Evolutionary conservation across 2,797 vertebrate species (phyloP), one percentile per base, ranked within the genome.

Genomic region (Telmatherina bonti): DNA sequence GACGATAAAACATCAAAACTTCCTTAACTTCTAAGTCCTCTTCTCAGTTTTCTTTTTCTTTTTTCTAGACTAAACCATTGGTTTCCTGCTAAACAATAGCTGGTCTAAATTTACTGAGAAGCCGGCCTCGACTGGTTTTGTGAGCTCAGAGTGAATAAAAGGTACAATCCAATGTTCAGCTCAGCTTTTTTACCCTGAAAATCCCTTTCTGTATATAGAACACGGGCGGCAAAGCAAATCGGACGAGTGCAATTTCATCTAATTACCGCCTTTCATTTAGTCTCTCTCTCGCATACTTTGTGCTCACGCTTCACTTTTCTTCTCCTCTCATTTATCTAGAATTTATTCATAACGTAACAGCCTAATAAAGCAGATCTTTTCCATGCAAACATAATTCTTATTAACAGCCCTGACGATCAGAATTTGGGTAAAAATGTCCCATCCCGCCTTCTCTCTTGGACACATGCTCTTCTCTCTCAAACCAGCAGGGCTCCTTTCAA

Each of bases 161-260:
- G 71, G 70, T 57, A 47, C 72, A 79, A 71, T 78, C 72, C 81
- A 26, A 24, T 52, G 73, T 61, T 13, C 43, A 41, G 56, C 65
- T 62, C 33, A 29, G 12, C 57, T 51, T 59, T 35, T 71, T 26
- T 1, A 66, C 63, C 45, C 31, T 29, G 41, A 33, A 81, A 78
- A 78, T 80, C 82, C 70, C 22, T 41, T 54, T 66, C 60, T 72
- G 79, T 82, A 74, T 55, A 82, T 56, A 69, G 62, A 62, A 20
- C 1, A 24, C 63, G 52, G 57, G 57, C 58, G 62, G 64, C 67
- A 69, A 68, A 63, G 60, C 58, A 63, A 69, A 77, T 27, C 66
- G 56, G 60, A 67, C 18, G 41, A 10, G 66, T 30, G 66, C 66
- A 72, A 27, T 73, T 84, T 60, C 65, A 60, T 69, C 35, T 83